Base-by-base conservation (phyloP, 1,140 invertebrate genomes). In the Kradibia gibbosae region DNA sequence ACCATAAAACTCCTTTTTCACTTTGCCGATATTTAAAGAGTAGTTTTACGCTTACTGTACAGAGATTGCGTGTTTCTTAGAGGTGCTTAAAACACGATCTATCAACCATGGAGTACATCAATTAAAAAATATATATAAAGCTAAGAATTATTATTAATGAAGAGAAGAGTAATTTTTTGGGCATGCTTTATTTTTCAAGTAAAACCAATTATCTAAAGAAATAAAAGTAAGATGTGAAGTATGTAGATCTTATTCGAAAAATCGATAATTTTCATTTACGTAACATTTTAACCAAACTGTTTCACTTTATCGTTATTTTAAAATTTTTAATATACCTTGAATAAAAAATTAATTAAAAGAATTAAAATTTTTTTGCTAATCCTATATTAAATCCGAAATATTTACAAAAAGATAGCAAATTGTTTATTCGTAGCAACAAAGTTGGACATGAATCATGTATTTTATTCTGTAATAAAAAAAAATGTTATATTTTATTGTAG, bases 31-130 rank as follows among this genome's bases (percentile, higher is more conserved):
- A 53, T 50, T 74, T 76, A 76, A 76, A 76, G 57, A 76, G 57
- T 57, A 76, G 74, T 76, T 76, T 76, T 60, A 45, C 55, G 57
- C 57, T 62, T 62, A 76, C 36, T 45, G 55, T 76, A 31, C 39
- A 76, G 57, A 76, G 74, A 76, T 76, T 76, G 74, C 74, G 74
- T 62, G 74, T 57, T 76, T 39, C n/a, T 76, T 60, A 60, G 57
- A 42, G 57, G 36, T 25, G 65, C 39, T 76, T 76, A 76, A 76
- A 60, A 48, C 15, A 42, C 34, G 50, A 17, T 75, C 22, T 57
- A 55, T 75, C 73, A 60, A 75, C 34, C 7, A 10, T 42, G 36
- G 39, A 77, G 17, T 78, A 53, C 39, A 34, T 34, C 28, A 67
- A 67, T 31, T 48, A 25, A 45, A 50, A 48, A 50, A 67, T 39